Conservation (phyloP, 2,113 vertebrate genomes). For the Amphilophus citrinellus region DNA sequence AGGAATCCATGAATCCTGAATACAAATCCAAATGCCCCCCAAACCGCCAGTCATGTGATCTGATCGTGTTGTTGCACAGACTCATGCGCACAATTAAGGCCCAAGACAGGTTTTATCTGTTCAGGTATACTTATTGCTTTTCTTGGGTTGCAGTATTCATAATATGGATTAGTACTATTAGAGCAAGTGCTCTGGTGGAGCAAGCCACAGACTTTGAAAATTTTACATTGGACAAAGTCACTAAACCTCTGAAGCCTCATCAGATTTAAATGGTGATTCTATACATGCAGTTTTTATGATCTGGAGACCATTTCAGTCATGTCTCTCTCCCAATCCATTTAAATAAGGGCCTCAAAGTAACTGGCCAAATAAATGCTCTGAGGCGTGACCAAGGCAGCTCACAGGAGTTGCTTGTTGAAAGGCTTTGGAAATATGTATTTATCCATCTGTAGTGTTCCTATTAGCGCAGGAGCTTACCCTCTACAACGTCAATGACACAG, state of each 20-base stretch:
- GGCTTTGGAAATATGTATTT: neutral
- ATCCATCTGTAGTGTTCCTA: neutral
- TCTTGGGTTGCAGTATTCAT: neutral
- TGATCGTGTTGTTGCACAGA: neutral
- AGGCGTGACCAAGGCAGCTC: accelerated
- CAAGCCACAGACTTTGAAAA: neutral
- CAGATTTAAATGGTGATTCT: neutral
- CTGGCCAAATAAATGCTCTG: neutral
- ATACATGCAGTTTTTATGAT: neutral
- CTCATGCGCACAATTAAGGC: neutral
- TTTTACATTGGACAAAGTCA: neutral
- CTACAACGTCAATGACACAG: constrained; percentile 98
- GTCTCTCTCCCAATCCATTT: neutral
- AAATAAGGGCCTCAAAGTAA: neutral
- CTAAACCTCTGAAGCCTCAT: neutral
- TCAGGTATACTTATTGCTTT: neutral
- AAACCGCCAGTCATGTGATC: neutral
- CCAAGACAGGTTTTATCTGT: neutral
- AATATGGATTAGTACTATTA: neutral
- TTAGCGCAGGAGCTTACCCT: constrained; percentile 82
- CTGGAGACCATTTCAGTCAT: neutral
- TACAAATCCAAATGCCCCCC: neutral
- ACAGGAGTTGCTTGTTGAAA: neutral
- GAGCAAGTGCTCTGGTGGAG: neutral
- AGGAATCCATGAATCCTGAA: neutral